Evolutionary conservation across 2,888 invertebrate genomes (phyloP).

Genomic region (Temnothorax unifasciatus): DNA sequence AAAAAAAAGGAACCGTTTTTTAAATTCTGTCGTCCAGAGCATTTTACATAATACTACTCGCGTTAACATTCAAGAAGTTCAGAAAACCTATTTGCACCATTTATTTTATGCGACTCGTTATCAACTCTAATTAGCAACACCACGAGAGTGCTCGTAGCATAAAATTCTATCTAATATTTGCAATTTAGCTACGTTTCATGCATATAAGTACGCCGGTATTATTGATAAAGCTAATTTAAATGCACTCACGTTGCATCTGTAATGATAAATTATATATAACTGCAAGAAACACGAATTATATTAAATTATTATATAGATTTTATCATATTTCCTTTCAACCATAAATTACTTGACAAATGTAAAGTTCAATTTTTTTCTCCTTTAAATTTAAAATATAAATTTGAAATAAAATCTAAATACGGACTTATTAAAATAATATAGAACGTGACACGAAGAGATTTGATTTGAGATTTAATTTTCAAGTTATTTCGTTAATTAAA

Average conservation of each 20-base stretch:
- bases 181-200: constrained; percentile 51
- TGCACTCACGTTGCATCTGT: not conserved
- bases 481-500: not conserved
- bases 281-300: not conserved
- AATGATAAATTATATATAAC: not conserved
- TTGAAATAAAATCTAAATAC: not conserved
- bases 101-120: constrained; percentile 65
- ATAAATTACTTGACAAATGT: not conserved
- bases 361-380: not conserved
- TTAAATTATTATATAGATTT: not conserved
- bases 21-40: not conserved
- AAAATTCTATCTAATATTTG: constrained; percentile 63
- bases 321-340: not conserved
- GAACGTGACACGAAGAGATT: not conserved
- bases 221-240: not conserved
- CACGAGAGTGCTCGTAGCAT: constrained; percentile 20
- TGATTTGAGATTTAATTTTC: constrained; percentile 27
- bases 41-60: constrained; percentile 23
- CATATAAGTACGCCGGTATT: not conserved
- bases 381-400: constrained; percentile 6
- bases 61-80: not conserved
- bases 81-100: constrained; percentile 50
- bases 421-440: not conserved
- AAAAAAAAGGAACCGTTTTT: not conserved
- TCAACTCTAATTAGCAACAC: constrained; percentile 63